A percentile compares a stretch with the other conserved stretches of the same genome.
These are phyloP conservation scores for Drosophila burlai DNA, from an alignment of 1,140 invertebrate genomes.

Conservation along the genomic window DNA sequence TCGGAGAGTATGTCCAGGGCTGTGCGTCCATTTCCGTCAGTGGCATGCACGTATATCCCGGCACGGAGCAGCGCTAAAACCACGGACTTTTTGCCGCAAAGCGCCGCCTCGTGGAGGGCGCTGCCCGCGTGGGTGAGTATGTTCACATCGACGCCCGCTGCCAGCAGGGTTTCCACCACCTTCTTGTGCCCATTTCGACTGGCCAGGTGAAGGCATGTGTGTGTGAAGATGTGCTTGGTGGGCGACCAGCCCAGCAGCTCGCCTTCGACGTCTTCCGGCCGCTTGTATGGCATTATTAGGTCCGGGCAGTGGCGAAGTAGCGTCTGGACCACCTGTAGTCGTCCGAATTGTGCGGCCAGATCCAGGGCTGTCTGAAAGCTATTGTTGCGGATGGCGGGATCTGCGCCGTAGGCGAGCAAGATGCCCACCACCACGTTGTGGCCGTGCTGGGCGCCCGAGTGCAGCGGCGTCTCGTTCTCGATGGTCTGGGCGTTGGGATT, in stretches of 20 bases:
- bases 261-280: constrained; percentile 21
- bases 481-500: constrained; percentile 95
- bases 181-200: constrained; percentile 95
- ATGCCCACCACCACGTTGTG: constrained; percentile 94
- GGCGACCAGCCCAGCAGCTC: constrained; percentile 59
- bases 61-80: constrained; percentile 93
- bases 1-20: constrained; percentile 95
- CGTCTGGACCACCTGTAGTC: constrained; percentile 93
- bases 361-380: constrained; percentile 97
- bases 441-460: constrained; percentile 97
- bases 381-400: constrained; percentile 95
- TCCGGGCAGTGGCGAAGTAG: constrained; percentile 92
- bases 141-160: constrained; percentile 96
- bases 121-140: constrained; percentile 94
- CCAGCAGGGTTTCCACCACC: constrained; percentile 93
- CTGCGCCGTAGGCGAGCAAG: constrained; percentile 93
- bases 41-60: constrained; percentile 92
- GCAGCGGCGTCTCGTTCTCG: constrained; percentile 96
- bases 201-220: constrained; percentile 97
- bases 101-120: constrained; percentile 97
- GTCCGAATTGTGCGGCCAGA: constrained; percentile 96
- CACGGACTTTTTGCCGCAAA: constrained; percentile 96
- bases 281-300: constrained; percentile 89
- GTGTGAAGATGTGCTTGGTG: constrained; percentile 87
- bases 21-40: constrained; percentile 92